Conservation (phyloP, 2,797 vertebrate genomes). For the Gobio occitaniae region DNA sequence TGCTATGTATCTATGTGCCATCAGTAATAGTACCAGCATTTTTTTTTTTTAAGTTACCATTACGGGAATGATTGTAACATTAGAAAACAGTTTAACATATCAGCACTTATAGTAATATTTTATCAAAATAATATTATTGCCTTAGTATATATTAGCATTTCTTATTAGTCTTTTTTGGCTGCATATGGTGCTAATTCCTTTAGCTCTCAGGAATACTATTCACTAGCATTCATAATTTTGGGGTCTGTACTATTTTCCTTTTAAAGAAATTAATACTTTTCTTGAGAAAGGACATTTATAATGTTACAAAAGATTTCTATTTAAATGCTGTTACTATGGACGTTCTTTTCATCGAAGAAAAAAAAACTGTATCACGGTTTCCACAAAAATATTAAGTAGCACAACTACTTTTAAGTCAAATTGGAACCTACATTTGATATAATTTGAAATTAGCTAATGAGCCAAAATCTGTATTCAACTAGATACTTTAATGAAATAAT, state of each 20-base stretch:
- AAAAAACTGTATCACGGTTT: too few relatives aligned
- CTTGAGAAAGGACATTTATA: background rate
- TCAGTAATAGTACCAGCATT: background rate
- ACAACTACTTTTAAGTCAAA: background rate
- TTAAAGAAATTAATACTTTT: background rate
- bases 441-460: background rate
- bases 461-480: background rate
- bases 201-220: background rate
- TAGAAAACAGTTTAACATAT: background rate
- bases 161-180: background rate
- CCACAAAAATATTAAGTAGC: background rate
- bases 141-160: background rate
- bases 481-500: too few relatives aligned
- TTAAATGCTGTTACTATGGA: background rate
- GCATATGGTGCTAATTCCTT: too few relatives aligned
- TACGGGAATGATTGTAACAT: background rate
- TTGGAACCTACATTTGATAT: background rate
- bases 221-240: background rate
- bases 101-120: background rate
- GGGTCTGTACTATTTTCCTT: background rate
- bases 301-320: background rate
- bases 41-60: background rate
- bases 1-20: background rate
- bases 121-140: background rate
- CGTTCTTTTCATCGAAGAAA: background rate